Conservation (phyloP, 1,140 invertebrate species). For the Eurosta solidaginis region DNA sequence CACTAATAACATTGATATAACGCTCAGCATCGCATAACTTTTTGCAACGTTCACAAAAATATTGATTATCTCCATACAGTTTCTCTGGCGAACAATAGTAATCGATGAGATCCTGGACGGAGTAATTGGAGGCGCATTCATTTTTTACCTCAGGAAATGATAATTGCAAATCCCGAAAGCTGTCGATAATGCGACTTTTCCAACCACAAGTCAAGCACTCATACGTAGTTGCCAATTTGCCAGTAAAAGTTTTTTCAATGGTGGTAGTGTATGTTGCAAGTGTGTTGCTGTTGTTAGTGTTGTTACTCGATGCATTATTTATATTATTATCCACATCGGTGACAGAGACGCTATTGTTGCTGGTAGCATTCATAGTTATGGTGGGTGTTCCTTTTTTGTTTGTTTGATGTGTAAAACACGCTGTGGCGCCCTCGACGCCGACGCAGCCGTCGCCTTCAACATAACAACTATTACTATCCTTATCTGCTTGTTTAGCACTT, state of each 20-base stretch:
- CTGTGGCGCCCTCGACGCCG: not conserved
- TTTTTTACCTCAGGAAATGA: constrained; percentile 72
- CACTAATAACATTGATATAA: constrained; percentile 71
- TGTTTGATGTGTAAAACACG: constrained; percentile 4
- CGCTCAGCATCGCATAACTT: constrained; percentile 77
- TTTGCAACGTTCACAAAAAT: constrained; percentile 77
- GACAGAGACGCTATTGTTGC: not conserved
- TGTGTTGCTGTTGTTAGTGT: not conserved
- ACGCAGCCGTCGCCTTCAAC: not conserved
- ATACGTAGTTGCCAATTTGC: constrained; percentile 73
- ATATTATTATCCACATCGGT: not conserved
- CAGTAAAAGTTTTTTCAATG: constrained; percentile 75
- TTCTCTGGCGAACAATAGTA: constrained; percentile 78
- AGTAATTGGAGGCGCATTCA: constrained; percentile 62
- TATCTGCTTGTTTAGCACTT: constrained; percentile 25
- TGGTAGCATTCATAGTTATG: not conserved
- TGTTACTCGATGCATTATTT: too few relatives aligned
- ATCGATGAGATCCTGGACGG: constrained; percentile 73
- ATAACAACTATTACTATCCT: constrained; percentile 35
- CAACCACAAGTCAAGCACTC: constrained; percentile 72
- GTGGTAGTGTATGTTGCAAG: constrained; percentile 33
- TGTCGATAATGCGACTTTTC: constrained; percentile 73
- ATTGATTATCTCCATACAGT: constrained; percentile 80
- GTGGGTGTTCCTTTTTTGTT: not conserved
- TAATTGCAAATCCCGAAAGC: constrained; percentile 79